Evolutionary conservation across 1,140 invertebrate species (phyloP).

Genomic region (Heliconius hermathena): DNA sequence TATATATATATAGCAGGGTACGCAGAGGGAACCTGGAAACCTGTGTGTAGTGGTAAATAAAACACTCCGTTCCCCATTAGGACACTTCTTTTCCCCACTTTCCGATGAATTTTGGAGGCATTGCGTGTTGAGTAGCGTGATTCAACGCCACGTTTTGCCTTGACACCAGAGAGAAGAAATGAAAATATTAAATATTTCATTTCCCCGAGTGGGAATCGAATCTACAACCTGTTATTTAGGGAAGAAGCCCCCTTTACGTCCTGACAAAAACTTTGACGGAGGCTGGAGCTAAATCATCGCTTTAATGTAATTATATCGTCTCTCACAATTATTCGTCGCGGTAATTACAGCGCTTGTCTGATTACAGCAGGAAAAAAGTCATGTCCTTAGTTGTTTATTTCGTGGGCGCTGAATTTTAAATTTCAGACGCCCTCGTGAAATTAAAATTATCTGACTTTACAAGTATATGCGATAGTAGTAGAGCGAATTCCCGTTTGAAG

Average conservation of each 20-base stretch:
- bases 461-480: not conserved
- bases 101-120: too few relatives aligned
- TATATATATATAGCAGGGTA: not conserved
- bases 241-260: not conserved
- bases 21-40: too few relatives aligned
- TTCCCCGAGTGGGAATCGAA: too few relatives aligned
- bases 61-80: too few relatives aligned
- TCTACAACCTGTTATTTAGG: not conserved
- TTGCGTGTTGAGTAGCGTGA: too few relatives aligned
- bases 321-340: conserved; percentile 9
- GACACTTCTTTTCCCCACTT: too few relatives aligned
- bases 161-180: too few relatives aligned
- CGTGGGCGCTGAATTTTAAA: not conserved
- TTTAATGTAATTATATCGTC: conserved; percentile 9
- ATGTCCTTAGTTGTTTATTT: conserved; percentile 12
- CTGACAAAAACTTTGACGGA: not conserved
- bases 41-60: too few relatives aligned
- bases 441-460: not conserved
- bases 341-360: conserved; percentile 7
- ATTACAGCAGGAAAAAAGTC: not conserved
- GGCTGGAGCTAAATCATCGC: not conserved
- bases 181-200: too few relatives aligned
- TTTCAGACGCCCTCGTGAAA: not conserved
- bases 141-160: too few relatives aligned
- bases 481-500: not conserved